Evolutionary conservation across 2,113 vertebrate species (phyloP).

Genomic region (Eulemur rufifrons): DNA sequence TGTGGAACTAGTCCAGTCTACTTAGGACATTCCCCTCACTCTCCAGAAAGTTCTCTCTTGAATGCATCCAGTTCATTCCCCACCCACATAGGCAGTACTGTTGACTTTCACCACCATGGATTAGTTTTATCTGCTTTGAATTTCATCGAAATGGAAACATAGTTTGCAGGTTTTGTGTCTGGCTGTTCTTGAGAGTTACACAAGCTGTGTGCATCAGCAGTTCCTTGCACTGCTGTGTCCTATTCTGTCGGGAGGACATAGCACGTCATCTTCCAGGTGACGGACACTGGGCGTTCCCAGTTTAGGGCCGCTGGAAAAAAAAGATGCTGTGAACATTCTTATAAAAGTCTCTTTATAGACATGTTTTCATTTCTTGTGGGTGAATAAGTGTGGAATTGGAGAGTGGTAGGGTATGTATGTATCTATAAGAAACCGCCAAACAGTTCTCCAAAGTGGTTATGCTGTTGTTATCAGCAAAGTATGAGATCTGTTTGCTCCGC

Average conservation of each 20-base stretch:
- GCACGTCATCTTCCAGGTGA: too few species aligned
- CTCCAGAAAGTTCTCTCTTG: background rate
- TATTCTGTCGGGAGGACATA: accelerated
- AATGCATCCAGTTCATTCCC: accelerated
- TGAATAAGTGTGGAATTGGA: background rate
- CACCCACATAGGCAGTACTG: accelerated
- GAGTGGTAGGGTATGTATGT: background rate
- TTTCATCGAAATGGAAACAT: background rate
- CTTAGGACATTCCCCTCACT: background rate
- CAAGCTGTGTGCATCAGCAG: background rate
- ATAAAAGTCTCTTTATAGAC: too few species aligned
- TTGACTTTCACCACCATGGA: accelerated
- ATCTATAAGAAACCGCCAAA: background rate
- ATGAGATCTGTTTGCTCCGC: background rate
- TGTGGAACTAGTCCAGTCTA: background rate
- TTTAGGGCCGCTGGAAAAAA: too few species aligned
- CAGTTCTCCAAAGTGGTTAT: background rate
- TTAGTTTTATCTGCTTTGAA: background rate
- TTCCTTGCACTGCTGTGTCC: too few species aligned
- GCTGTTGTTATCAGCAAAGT: background rate
- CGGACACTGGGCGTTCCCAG: background rate
- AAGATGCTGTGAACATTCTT: background rate
- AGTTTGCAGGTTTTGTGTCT: background rate
- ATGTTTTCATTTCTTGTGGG: background rate
- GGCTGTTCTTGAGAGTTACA: background rate